Conservation (phyloP, 2,888 invertebrate genomes). For the Parapristionchus giblindavisi region DNA sequence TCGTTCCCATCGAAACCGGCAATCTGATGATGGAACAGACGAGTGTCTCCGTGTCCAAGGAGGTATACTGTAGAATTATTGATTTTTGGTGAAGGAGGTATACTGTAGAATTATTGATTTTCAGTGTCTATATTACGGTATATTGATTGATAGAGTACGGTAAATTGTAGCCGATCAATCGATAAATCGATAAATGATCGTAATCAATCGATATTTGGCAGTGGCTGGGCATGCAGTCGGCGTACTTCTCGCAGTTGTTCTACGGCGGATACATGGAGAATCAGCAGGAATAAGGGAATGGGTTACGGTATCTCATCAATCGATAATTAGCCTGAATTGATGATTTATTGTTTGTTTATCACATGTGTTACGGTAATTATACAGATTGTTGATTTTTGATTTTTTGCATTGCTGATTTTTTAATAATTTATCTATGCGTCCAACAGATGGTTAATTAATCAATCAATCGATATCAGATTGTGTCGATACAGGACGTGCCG, state of each 20-base stretch:
- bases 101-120: background rate
- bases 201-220: no score
- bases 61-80: background rate
- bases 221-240: slow-evolving; percentile 29
- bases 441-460: no score
- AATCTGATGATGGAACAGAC: slow-evolving; percentile 29
- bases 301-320: no score
- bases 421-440: no score
- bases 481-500: slow-evolving; percentile 13
- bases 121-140: background rate
- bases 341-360: no score
- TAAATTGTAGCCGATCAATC: no score
- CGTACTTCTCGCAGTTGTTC: slow-evolving; percentile 24
- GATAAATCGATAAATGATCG: no score
- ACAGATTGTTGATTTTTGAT: no score
- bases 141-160: background rate
- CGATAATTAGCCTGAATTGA: no score
- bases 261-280: slow-evolving; percentile 21
- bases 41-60: slow-evolving; percentile 23
- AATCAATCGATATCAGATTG: background rate
- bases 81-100: background rate
- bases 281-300: no score
- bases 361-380: no score
- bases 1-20: slow-evolving; percentile 21
- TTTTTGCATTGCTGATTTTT: no score